Evolutionary conservation across 2,888 invertebrate species (phyloP).

Genomic region (Antitype chi): DNA sequence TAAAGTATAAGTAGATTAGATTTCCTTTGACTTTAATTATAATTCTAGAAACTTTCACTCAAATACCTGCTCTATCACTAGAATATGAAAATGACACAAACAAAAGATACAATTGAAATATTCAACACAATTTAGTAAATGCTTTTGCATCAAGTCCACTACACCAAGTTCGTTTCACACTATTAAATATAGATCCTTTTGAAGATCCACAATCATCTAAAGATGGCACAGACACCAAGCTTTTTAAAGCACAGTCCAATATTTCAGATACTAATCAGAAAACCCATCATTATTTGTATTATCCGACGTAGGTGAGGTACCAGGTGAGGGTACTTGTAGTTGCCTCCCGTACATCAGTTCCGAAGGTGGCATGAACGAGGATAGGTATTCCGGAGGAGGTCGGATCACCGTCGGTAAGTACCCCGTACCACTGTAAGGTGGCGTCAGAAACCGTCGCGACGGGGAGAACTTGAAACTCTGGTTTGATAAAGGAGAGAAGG

Average conservation of each 20-base stretch:
- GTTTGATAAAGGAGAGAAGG: slow-evolving; percentile 94
- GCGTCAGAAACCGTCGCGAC: slow-evolving; percentile 95
- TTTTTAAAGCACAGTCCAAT: slow-evolving; percentile 73
- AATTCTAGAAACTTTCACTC: no score
- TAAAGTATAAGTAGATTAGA: not conserved
- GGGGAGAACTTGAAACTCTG: slow-evolving; percentile 92
- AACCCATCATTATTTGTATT: slow-evolving; percentile 89
- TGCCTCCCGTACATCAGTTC: slow-evolving; percentile 88
- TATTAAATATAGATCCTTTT: not conserved
- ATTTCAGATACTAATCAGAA: slow-evolving; percentile 83
- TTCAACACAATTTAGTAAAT: not conserved
- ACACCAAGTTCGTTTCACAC: not conserved
- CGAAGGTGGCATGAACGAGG: slow-evolving; percentile 86
- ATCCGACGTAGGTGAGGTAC: slow-evolving; percentile 88
- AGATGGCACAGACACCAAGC: slow-evolving; percentile 10
- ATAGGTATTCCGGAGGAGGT: slow-evolving; percentile 88
- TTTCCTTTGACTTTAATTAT: no score
- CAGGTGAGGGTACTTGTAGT: slow-evolving; percentile 86
- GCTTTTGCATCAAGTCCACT: not conserved
- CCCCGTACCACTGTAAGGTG: slow-evolving; percentile 95
- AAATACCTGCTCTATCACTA: not conserved
- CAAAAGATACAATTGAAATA: not conserved
- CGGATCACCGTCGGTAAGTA: slow-evolving; percentile 95
- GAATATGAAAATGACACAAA: not conserved
- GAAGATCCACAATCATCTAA: not conserved